Base-by-base conservation (phyloP, 2,888 invertebrate species). In the Erebia epiphron region DNA sequence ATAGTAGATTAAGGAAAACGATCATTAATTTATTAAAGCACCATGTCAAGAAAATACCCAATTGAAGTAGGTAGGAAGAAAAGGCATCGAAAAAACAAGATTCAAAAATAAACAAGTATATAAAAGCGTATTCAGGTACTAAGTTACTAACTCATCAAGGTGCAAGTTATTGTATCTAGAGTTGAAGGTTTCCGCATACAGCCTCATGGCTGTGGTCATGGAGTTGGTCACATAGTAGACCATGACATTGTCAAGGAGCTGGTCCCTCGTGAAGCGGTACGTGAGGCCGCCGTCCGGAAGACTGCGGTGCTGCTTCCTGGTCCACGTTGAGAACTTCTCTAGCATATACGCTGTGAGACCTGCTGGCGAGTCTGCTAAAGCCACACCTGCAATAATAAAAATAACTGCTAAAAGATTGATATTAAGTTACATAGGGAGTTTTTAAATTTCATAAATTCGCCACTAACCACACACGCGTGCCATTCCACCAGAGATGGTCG, bases 321-420 rank as follows among this genome's bases (percentile, higher is more conserved):
- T 97, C 96, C 97, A 96, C 0, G 95, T 95, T 13, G 96, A 95
- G 88, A 97, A 97, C 85, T 98, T 98, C 82, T 98, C 98, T 26
- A 98, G 83, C 68, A 98, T 95, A 79, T 97, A 98, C 0, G 96
- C 96, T 0, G 97, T 96, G 61, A 98, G 89, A 41, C 97, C 98
- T 2, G 95, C 94, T 0, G 98, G 98, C 0, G 97, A 96, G 77
- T 97, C 96, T 26, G 75, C 14, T 14, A 79, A 60, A 16, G 76
- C 78, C 1, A 77, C 72, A 8, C 79, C 79, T 79, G 64, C 16
- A 73, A 72, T 1, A 11, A 41, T 10, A 41, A 10, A n/a, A n/a
- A 60, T n/a, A 16, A 41, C 9, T 16, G n/a, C 26, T 56, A 1
- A 49, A 3, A 26, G 26, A 26, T 26, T 26, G 26, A 26, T 26